A percentile compares a stretch with the other conserved stretches of the same genome.
Conservation (phyloP, 2,113 vertebrate species). For the Pycnonotus jocosus region DNA sequence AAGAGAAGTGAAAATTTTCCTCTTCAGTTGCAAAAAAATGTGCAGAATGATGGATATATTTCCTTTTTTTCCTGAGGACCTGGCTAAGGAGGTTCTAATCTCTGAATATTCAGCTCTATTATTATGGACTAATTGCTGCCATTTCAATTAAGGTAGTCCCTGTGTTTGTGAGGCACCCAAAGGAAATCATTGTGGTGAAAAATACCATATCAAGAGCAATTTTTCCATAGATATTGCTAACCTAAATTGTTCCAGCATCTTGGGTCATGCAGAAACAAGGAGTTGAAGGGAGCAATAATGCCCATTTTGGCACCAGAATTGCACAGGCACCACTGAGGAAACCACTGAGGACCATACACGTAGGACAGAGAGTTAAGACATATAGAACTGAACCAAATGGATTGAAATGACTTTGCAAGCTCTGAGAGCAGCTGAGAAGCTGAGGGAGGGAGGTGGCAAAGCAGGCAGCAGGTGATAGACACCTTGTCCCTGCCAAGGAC, state of each 20-base stretch:
- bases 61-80: neutral
- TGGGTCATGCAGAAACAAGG: neutral
- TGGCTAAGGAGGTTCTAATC: neutral
- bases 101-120: neutral
- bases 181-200: neutral
- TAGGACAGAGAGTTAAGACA: neutral
- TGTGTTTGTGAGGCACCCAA: neutral
- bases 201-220: neutral
- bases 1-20: neutral
- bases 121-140: neutral
- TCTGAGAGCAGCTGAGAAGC: neutral
- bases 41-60: neutral
- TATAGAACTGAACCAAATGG: neutral
- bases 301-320: neutral
- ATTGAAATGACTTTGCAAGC: neutral
- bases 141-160: neutral
- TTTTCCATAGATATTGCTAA: neutral
- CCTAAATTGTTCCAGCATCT: neutral
- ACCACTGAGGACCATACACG: neutral
- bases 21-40: neutral
- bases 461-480: rapidly evolving
- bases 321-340: neutral
- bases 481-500: rapidly evolving
- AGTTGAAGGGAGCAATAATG: neutral
- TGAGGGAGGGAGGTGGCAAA: neutral